A percentile compares a stretch with the other conserved stretches of the same genome.
Conservation (phyloP, 2,888 invertebrate genomes). For the Taphrorychus bicolor region DNA sequence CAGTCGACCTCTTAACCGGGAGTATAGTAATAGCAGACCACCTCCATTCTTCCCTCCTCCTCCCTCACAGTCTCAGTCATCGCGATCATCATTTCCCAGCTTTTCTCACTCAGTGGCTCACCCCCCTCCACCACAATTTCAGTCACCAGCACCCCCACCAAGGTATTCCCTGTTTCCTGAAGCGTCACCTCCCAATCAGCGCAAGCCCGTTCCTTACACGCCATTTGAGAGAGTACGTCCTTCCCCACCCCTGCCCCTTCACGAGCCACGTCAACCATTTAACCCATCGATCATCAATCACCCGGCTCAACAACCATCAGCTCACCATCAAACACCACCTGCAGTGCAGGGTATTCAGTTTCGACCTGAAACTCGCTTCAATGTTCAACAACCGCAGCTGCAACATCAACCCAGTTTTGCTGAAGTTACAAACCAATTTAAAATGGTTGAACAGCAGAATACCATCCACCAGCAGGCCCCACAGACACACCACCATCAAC, state of each 20-base stretch:
- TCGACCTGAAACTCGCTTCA: constrained; percentile 64
- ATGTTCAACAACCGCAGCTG: constrained; percentile 51
- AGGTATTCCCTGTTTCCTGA: constrained; percentile 40
- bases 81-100: constrained; percentile 49
- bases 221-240: constrained; percentile 37
- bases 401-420: constrained; percentile 41
- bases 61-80: constrained; percentile 54
- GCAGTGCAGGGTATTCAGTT: constrained; percentile 45
- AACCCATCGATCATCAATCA: constrained; percentile 46
- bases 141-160: constrained; percentile 35
- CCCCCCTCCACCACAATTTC: constrained; percentile 39
- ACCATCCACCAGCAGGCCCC: constrained; percentile 23
- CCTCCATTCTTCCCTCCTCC: constrained; percentile 54
- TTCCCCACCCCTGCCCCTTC: constrained; percentile 43
- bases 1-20: constrained; percentile 35
- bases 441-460: constrained; percentile 32
- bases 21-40: constrained; percentile 37
- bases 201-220: constrained; percentile 42
- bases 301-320: constrained; percentile 44
- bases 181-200: constrained; percentile 32
- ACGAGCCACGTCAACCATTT: constrained; percentile 46
- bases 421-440: constrained; percentile 38
- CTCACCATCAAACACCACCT: constrained; percentile 50
- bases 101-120: constrained; percentile 39
- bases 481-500: constrained; percentile 38